These are phyloP conservation scores for Chelonoidis abingdonii DNA, from an alignment of 2,113 vertebrate genomes.

Conservation along the genomic window DNA sequence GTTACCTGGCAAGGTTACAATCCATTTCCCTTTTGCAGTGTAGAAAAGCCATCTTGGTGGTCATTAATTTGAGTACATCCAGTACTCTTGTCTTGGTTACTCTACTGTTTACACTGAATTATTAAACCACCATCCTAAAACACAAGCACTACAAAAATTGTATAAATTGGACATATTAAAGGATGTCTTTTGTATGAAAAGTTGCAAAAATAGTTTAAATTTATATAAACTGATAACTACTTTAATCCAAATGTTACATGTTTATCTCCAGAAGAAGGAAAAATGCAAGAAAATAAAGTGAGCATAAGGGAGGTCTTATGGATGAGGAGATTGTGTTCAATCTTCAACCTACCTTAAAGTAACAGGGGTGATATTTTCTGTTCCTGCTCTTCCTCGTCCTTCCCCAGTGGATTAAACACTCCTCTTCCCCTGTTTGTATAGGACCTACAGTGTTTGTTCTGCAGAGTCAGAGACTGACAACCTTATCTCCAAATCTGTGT, in stretches of 20 bases:
- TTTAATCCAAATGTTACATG: not conserved
- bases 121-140: not conserved
- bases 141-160: not conserved
- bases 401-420: not conserved
- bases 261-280: not conserved
- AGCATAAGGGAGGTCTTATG: not conserved
- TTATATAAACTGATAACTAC: not conserved
- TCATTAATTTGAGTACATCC: not conserved
- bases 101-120: not conserved
- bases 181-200: not conserved
- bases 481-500: not conserved
- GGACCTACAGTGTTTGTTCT: not conserved
- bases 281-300: not conserved
- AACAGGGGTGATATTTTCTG: accelerated
- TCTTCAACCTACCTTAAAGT: not conserved
- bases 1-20: not conserved
- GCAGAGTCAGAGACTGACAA: not conserved
- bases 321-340: not conserved
- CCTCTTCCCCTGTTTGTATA: not conserved
- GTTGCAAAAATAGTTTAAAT: not conserved
- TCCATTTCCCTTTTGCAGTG: not conserved
- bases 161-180: not conserved
- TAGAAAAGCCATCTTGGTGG: not conserved
- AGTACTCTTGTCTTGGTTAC: not conserved
- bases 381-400: not conserved